Evolutionary conservation across 37 sponge, comb jelly and placozoan species (phyloP), one percentile per base, ranked within the genome.

Genomic region (Chondrilla cf. caribensis): DNA sequence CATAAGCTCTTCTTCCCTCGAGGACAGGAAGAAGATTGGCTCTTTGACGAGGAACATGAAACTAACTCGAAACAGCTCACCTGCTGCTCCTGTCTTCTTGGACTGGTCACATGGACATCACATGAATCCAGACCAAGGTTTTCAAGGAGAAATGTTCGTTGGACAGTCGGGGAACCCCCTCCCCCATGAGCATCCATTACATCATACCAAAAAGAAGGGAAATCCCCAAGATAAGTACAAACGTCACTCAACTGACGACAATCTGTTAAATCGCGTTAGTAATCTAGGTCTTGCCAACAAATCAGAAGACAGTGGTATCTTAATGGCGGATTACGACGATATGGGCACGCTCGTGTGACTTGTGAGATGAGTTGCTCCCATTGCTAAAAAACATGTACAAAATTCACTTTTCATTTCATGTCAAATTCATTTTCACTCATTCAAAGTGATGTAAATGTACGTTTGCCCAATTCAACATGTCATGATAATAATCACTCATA

Each of bases 271-370:
- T 9, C 15, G 43, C 2, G 44, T 1, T 22, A 73, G 76, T 40
- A 39, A 38, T 70, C 5, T 39, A 21, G 76, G 25, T 39, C 76
- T 37, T 5, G 72, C 43, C 9, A 73, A 40, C 18, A 47, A 47
- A 47, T 73, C 76, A 6, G 76, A 73, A 3, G 76, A 73, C 42
- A 73, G 76, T 73, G 76, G 76, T 17, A 73, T 73, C 0, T 2
- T 39, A 26, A 67, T 33, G 35, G 68, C 17, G n/a, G 64, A 26
- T 62, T 28, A 67, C 4, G 68, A 4, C 68, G 35, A 29, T 3
- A 33, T 26, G 3, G 68, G 68, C 1, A 67, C 68, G 32, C 29
- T 67, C 32, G 68, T 67, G 68, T 67, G 35, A n/a, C n/a, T n/a
- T n/a, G n/a, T n/a, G n/a, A n/a, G n/a, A n/a, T n/a, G n/a, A n/a